A percentile compares a stretch with the other conserved stretches of the same genome.
phyloP scores from a whole-genome alignment of 2,888 invertebrate species.

The Steromphala cineraria region DNA sequence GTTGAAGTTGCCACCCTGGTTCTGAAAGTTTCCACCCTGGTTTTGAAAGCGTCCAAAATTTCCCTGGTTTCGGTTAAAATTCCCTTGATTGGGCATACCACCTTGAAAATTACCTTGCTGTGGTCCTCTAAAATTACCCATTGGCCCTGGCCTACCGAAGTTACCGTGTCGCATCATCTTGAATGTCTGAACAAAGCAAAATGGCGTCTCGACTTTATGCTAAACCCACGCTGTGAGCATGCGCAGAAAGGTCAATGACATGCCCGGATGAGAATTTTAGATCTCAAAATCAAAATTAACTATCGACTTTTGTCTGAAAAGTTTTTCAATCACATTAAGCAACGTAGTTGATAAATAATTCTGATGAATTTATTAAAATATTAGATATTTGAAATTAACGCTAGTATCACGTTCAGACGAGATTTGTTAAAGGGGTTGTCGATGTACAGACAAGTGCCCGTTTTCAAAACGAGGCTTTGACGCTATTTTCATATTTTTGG shows the following conservation, averaged over 20 bases:
- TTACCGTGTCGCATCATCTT: conserved; percentile 9
- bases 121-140: neutral
- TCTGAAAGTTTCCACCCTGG: neutral
- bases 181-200: neutral
- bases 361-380: no score
- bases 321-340: no score
- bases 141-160: neutral
- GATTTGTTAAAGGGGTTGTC: conserved; percentile 51
- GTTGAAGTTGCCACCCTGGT: neutral
- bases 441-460: conserved; percentile 35
- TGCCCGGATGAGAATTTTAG: no score
- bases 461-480: conserved; percentile 54
- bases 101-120: no score
- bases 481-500: neutral
- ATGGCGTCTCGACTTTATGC: neutral
- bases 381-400: no score
- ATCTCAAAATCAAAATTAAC: no score
- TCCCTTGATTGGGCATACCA: neutral
- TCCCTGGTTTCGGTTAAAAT: neutral
- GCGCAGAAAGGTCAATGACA: neutral
- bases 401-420: conserved; percentile 21
- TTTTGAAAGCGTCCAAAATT: neutral
- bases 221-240: neutral
- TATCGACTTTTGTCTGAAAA: no score
- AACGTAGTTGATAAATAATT: no score